Percentiles rank a stretch among this genome's conserved stretches.
phyloP scores from a whole-genome alignment of 2,888 invertebrate species.

The Parthenolecanium corni region DNA sequence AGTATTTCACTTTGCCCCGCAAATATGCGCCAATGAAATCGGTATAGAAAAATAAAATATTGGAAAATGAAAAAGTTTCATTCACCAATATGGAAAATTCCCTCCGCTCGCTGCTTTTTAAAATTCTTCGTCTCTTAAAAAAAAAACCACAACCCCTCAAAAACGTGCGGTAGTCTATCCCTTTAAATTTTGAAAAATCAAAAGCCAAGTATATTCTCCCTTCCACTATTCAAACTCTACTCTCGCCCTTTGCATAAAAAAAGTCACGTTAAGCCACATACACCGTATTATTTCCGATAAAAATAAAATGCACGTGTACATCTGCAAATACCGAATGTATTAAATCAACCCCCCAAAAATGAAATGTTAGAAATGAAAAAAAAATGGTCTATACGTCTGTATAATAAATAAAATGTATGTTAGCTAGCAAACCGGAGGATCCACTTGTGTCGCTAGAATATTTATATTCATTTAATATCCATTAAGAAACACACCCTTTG shows the following conservation, averaged over 20 bases:
- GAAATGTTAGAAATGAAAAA: neutral
- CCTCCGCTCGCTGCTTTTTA: too few relatives aligned
- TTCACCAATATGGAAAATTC: too few relatives aligned
- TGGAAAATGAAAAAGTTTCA: too few relatives aligned
- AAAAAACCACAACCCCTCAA: too few relatives aligned
- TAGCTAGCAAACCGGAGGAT: slow-evolving; percentile 8
- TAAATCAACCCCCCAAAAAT: neutral
- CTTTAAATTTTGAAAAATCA: too few relatives aligned
- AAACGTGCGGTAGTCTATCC: too few relatives aligned
- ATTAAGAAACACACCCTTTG: slow-evolving; percentile 20
- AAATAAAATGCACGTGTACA: slow-evolving; percentile 25
- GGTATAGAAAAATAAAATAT: too few relatives aligned
- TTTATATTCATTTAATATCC: slow-evolving; percentile 26
- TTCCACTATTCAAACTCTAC: neutral
- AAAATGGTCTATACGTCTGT: neutral
- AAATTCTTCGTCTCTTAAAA: too few relatives aligned
- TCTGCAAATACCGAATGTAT: slow-evolving; percentile 15
- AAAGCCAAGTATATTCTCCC: too few relatives aligned
- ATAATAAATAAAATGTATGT: slow-evolving; percentile 6
- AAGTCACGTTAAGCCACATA: slow-evolving; percentile 12
- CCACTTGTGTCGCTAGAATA: slow-evolving; percentile 21
- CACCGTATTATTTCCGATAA: slow-evolving; percentile 20
- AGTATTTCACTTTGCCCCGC: too few relatives aligned
- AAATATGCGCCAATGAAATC: too few relatives aligned
- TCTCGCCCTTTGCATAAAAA: neutral